Percentiles rank a stretch among this genome's conserved stretches.
Evolutionary conservation across 2,888 invertebrate species (phyloP).

Genomic region (Drosophila mayaguana): DNA sequence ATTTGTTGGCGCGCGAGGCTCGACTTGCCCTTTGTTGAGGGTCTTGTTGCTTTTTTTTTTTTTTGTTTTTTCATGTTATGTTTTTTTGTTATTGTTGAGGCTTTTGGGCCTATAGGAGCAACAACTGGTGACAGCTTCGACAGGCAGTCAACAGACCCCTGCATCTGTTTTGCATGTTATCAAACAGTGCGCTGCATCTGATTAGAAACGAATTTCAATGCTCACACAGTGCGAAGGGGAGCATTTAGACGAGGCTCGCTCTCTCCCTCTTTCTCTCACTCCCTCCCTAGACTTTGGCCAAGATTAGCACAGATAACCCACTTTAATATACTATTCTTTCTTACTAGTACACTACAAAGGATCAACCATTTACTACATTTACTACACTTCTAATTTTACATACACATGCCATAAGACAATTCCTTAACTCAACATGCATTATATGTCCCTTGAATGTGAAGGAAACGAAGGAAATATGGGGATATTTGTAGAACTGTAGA

Average conservation of each 20-base stretch:
- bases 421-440: too few relatives aligned
- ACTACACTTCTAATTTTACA: too few relatives aligned
- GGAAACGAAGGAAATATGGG: too few relatives aligned
- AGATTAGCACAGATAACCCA: too few relatives aligned
- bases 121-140: conserved; percentile 23
- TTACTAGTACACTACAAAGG: too few relatives aligned
- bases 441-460: too few relatives aligned
- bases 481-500: too few relatives aligned
- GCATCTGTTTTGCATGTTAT: conserved; percentile 57
- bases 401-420: too few relatives aligned
- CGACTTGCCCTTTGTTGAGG: conserved; percentile 34
- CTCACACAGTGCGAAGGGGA: not conserved
- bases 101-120: conserved; percentile 10
- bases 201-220: conserved; percentile 15
- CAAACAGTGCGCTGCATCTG: conserved; percentile 29
- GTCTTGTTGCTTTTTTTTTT: not conserved
- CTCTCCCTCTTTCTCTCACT: not conserved
- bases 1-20: conserved; percentile 73
- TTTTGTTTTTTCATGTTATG: not conserved
- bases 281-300: too few relatives aligned
- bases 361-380: too few relatives aligned
- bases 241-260: not conserved
- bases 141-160: conserved; percentile 24
- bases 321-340: too few relatives aligned
- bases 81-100: conserved; percentile 8